Evolutionary conservation across 2,888 invertebrate species (phyloP), one percentile per base, ranked within the genome.

Genomic region (Aphidoletes aphidimyza): DNA sequence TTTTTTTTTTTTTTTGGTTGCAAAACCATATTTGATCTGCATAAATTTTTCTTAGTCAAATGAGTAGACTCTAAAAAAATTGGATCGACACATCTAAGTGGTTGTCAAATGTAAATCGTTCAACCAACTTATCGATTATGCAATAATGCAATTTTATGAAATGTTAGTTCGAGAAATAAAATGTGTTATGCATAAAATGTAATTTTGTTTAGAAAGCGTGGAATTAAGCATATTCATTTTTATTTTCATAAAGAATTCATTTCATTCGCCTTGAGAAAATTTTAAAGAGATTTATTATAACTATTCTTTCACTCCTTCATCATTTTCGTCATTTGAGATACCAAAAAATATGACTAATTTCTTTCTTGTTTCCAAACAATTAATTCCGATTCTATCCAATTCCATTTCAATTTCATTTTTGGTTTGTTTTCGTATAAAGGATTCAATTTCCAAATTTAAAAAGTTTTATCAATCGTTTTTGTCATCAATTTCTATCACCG

Each of bases 291-390:
- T 34, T 69, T 69, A 11, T 2, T 14, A 30, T 30, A 14, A 8
- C 39, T 11, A 22, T 69, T 69, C 69, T 30, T 30, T 69, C 69
- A 69, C 30, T 69, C 69, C 69, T 69, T 69, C 69, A 42, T 42
- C 42, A 42, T 9, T 42, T 42, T 42, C 42, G n/a, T n/a, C n/a
- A 69, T 69, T 54, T 54, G 22, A 54, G 54, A 54, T 54, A 54
- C 5, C 5, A 54, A 54, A 54, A 26, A 26, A 5, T 42, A 42
- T 42, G 6, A 42, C n/a, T n/a, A n/a, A n/a, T n/a, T n/a, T n/a
- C n/a, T n/a, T n/a, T n/a, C n/a, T n/a, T n/a, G n/a, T n/a, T n/a
- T n/a, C n/a, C n/a, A n/a, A n/a, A n/a, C n/a, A n/a, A n/a, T n/a
- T n/a, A n/a, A 47, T 17, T 6, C n/a, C n/a, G 3, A 3, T 54